Evolutionary conservation across 1,140 invertebrate genomes (phyloP), one percentile per base, ranked within the genome.

Genomic region (Druon quercuslanigerum): DNA sequence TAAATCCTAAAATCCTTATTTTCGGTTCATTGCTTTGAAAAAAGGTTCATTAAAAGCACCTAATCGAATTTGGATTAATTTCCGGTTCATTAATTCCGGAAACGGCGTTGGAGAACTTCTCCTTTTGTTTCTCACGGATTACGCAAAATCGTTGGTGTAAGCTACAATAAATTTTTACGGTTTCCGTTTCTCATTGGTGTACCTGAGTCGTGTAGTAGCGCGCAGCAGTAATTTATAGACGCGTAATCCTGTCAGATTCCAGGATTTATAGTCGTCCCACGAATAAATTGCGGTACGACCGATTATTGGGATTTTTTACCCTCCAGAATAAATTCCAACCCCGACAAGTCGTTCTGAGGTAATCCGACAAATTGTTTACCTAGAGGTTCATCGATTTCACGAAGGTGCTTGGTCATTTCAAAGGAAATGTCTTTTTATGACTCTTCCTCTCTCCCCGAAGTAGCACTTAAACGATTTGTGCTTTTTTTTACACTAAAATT

Each of bases 171-270:
- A 84, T 84, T 81, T 83, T 80, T 83, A 72, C 57, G 73, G 75
- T 79, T 81, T 84, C 83, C 82, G 20, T 84, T 84, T 81, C 78
- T 60, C 77, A 75, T 81, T 75, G 77, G 60, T 74, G 78, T 72
- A 75, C 77, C 75, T 78, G 72, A 74, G 77, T 77, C 79, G 78
- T 76, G 81, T 72, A 75, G 80, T 46, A 46, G 9, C 40, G 40
- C 74, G 75, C 79, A 72, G 33, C 75, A 75, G 77, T 83, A 85
- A 85, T 85, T 84, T 85, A 85, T 83, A 79, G 70, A 71, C 79
- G 77, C 77, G 81, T 84, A 84, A 84, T 85, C 84, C 84, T 82
- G 84, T 81, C 83, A 84, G 83, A 82, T 83, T 84, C 81, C 71
- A 73, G 71, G 79, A 85, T 85, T 85, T 85, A 85, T 85, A 19